Conservation (phyloP, 2,888 invertebrate species). For the Spialia ferax region DNA sequence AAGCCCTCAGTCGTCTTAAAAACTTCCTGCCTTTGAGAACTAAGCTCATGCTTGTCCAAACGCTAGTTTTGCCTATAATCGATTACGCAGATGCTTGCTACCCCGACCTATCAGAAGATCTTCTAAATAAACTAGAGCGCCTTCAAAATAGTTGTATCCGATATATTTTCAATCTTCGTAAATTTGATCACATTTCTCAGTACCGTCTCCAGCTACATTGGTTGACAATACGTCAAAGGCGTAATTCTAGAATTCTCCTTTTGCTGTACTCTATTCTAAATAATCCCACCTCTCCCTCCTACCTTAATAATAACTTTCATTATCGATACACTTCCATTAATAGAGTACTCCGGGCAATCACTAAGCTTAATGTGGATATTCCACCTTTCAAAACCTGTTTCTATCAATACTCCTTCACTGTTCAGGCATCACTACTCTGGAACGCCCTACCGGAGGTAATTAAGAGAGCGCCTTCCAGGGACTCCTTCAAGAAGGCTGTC, state of each 20-base stretch:
- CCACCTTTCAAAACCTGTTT: background rate
- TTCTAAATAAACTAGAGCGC: too few species aligned
- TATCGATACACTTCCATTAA: background rate
- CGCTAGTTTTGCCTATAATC: too few species aligned
- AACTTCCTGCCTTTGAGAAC: too few species aligned
- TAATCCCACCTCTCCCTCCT: constrained; percentile 1
- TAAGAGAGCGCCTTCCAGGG: too few species aligned
- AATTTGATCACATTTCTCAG: constrained; percentile 6
- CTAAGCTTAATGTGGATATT: background rate
- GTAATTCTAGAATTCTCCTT: background rate
- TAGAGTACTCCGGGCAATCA: background rate
- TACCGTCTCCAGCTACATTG: constrained; percentile 3
- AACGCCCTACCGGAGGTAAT: too few species aligned
- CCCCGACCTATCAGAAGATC: too few species aligned
- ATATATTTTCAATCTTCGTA: constrained; percentile 5
- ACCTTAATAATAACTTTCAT: constrained; percentile 2
- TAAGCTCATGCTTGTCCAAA: too few species aligned
- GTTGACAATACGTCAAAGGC: constrained; percentile 13
- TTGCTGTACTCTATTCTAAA: constrained; percentile 5
- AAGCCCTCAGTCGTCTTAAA: too few species aligned
- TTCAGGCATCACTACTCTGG: background rate
- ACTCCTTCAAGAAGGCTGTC: too few species aligned
- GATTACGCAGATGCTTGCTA: too few species aligned
- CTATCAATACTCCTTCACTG: background rate
- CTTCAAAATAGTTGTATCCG: constrained; percentile 11